These are phyloP conservation scores for Leptopilina boulardi DNA, from an alignment of 1,140 invertebrate species.

Conservation along the genomic window DNA sequence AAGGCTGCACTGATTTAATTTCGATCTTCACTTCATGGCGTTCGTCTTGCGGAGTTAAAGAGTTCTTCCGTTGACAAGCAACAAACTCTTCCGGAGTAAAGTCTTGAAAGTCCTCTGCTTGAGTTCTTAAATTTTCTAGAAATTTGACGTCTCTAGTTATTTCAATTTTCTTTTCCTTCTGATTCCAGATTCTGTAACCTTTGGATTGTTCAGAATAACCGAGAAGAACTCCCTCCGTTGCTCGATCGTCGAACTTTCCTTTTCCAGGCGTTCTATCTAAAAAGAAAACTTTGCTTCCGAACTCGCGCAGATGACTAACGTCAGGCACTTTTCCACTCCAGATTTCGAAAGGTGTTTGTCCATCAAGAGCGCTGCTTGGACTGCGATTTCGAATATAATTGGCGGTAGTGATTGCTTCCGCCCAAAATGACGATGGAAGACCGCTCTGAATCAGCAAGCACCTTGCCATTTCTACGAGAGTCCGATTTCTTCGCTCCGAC, in stretches of 20 bases:
- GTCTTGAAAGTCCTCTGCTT: no score
- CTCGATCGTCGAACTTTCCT: background rate
- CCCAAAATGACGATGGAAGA: background rate
- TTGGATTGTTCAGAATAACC: background rate
- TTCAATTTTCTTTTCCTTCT: background rate
- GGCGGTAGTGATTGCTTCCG: background rate
- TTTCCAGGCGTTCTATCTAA: background rate
- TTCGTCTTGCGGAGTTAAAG: no score
- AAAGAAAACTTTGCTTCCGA: background rate
- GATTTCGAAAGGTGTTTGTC: background rate
- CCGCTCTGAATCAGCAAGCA: background rate
- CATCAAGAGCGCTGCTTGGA: background rate
- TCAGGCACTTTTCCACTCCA: background rate
- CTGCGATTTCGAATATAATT: background rate
- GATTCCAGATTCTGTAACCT: background rate
- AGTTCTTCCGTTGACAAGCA: no score
- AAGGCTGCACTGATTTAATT: no score
- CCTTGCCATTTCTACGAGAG: background rate
- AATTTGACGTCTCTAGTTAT: background rate
- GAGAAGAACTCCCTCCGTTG: background rate
- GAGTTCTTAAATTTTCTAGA: background rate
- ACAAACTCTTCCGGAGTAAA: no score
- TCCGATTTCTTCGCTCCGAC: background rate
- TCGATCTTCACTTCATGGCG: no score
- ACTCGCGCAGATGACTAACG: background rate